Conservation (phyloP, 2,797 vertebrate genomes). For the Xenops minutus region DNA sequence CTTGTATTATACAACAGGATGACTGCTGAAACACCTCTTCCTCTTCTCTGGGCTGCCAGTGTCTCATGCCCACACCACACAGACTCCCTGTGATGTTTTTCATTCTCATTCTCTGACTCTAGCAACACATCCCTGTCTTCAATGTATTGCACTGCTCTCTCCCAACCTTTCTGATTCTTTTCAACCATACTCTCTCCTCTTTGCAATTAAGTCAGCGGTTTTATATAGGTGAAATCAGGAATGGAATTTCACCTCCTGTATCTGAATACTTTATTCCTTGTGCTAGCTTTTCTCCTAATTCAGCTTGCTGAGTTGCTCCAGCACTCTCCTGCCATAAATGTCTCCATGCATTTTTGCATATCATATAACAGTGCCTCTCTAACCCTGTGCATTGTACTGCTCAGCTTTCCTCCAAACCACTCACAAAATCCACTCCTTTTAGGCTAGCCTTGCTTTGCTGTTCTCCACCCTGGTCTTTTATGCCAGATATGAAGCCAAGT, state of each 20-base stretch:
- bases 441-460: neutral
- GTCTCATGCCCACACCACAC: neutral
- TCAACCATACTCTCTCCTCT: neutral
- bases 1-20: neutral
- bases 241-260: neutral
- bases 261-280: neutral
- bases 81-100: neutral
- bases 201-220: neutral
- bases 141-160: neutral
- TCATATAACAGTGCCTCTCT: neutral
- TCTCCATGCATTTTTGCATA: neutral
- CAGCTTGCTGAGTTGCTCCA: neutral
- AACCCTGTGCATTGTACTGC: neutral
- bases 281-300: neutral
- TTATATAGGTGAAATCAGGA: neutral
- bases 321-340: neutral
- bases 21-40: neutral
- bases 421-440: neutral
- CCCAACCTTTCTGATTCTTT: neutral
- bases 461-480: constrained; percentile 15
- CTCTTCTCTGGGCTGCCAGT: neutral
- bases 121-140: neutral
- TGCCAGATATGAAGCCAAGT: constrained; percentile 16
- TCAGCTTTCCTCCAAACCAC: constrained; percentile 14
- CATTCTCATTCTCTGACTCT: neutral